phyloP scores from a whole-genome alignment of 2,113 vertebrate genomes.

The Rhineura floridana region DNA sequence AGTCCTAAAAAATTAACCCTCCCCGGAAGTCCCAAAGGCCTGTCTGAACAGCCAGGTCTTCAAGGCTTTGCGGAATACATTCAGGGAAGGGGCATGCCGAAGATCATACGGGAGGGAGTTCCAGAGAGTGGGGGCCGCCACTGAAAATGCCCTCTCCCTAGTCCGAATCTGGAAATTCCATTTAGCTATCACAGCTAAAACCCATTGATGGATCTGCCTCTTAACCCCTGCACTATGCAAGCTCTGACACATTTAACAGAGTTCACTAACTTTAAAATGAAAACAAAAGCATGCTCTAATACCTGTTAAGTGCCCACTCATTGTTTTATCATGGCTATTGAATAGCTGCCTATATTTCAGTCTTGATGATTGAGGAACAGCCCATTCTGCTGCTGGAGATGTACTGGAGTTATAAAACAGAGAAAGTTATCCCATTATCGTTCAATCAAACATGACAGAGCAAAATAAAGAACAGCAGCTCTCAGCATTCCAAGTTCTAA shows the following conservation, averaged over 20 bases:
- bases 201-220: neutral
- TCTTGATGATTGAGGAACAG: conserved; percentile 93
- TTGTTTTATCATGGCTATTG: conserved; percentile 98
- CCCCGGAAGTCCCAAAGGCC: too few species aligned
- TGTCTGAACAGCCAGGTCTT: too few species aligned
- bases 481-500: conserved; percentile 3
- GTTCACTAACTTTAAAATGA: neutral
- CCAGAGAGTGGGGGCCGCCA: too few species aligned
- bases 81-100: too few species aligned
- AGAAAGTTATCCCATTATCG: neutral
- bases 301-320: conserved; percentile 98
- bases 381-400: conserved; percentile 87
- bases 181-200: neutral
- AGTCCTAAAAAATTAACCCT: too few species aligned
- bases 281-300: conserved; percentile 44
- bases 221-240: neutral
- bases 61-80: too few species aligned
- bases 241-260: neutral
- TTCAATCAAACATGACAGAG: neutral
- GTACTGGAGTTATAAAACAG: conserved; percentile 64
- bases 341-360: conserved; percentile 98
- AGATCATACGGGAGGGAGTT: too few species aligned
- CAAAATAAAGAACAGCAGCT: neutral
- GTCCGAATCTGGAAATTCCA: neutral
- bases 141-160: too few species aligned